These are phyloP conservation scores for Cheiracanthium punctorium DNA, from an alignment of 2,888 invertebrate species.

Conservation along the genomic window DNA sequence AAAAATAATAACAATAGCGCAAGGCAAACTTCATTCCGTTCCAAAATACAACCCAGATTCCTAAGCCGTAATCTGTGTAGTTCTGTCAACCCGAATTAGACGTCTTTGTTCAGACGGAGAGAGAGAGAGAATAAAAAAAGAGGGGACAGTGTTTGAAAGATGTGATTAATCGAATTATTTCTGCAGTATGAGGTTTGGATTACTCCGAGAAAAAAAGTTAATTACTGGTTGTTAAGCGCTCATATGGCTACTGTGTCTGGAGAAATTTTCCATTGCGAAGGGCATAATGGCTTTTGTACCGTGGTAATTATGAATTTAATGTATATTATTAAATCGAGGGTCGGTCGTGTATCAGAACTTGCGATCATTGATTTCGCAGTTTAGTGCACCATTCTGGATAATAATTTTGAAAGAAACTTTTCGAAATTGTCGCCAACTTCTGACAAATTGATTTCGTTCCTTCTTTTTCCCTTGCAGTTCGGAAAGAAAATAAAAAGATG, in stretches of 20 bases:
- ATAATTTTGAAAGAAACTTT: not conserved
- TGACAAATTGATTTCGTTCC: not conserved
- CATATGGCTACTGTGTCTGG: not conserved
- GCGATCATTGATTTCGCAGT: not conserved
- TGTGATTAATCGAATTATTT: conserved; percentile 8
- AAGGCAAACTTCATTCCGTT: not conserved
- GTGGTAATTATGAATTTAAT: not conserved
- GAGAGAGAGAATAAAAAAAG: too few relatives aligned
- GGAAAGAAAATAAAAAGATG: too few relatives aligned
- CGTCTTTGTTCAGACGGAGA: not conserved
- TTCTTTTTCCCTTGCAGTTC: too few relatives aligned
- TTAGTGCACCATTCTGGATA: not conserved
- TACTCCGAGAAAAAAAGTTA: not conserved
- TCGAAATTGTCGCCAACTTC: not conserved
- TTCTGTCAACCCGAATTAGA: not conserved
- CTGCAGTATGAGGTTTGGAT: not conserved
- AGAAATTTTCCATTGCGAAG: not conserved
- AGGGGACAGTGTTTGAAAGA: not conserved
- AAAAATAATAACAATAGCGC: not conserved
- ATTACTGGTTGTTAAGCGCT: conserved; percentile 4
- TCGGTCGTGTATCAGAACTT: not conserved
- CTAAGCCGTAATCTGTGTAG: not conserved
- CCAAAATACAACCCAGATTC: not conserved
- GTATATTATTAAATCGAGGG: not conserved
- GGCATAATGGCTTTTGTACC: not conserved